phyloP scores from a whole-genome alignment of 2,888 invertebrate species.

The Phortica magna region DNA sequence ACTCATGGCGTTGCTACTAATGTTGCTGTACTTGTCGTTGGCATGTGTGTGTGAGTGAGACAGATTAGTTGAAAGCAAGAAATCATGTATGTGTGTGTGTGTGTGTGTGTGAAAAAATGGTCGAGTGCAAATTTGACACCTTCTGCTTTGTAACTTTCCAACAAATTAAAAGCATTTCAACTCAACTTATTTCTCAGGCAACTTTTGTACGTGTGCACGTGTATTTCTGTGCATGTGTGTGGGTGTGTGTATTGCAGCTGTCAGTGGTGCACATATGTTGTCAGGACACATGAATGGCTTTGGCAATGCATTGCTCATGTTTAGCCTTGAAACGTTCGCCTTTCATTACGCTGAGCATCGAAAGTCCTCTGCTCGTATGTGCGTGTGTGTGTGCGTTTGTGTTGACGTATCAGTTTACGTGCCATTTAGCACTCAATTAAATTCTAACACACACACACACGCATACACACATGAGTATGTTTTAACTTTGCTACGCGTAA shows the following conservation, averaged over 20 bases:
- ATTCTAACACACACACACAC: slow-evolving; percentile 58
- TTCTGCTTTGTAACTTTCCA: slow-evolving; percentile 26
- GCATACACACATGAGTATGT: slow-evolving; percentile 41
- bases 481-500: slow-evolving; percentile 7
- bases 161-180: slow-evolving; percentile 26
- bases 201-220: neutral
- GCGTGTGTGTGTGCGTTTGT: slow-evolving; percentile 45
- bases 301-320: slow-evolving; percentile 43
- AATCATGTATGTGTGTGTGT: neutral
- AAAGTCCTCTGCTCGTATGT: neutral
- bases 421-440: slow-evolving; percentile 77
- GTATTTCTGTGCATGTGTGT: neutral
- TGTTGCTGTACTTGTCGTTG: neutral
- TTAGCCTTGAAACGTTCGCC: neutral
- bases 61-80: neutral
- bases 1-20: too few species aligned
- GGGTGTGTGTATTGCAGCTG: slow-evolving; percentile 2
- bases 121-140: slow-evolving; percentile 5
- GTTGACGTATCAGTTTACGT: slow-evolving; percentile 74
- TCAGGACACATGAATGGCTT: slow-evolving; percentile 47
- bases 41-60: neutral
- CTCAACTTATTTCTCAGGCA: neutral
- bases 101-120: neutral
- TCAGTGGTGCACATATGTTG: slow-evolving; percentile 25
- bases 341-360: neutral